A percentile compares a stretch with the other conserved stretches of the same genome.
Evolutionary conservation across 2,797 vertebrate genomes (phyloP).

Genomic region (Pseudochirops cupreus): DNA sequence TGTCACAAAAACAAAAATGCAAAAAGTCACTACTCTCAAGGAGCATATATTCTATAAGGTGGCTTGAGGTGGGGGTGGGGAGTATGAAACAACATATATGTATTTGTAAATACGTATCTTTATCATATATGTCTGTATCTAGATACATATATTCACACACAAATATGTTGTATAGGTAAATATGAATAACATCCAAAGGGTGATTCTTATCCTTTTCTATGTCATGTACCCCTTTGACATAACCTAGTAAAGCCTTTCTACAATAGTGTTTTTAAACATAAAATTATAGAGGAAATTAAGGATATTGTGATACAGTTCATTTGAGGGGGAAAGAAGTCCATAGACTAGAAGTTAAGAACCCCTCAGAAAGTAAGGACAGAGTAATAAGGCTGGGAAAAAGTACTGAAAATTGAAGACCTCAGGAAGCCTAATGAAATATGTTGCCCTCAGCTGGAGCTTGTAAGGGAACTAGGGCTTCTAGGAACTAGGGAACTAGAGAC

Average conservation of each 20-base stretch:
- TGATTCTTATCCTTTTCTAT: neutral
- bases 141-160: neutral
- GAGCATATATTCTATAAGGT: neutral
- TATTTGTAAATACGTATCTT: neutral
- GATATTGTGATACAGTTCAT: neutral
- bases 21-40: neutral
- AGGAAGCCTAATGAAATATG: neutral
- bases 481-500: no score
- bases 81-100: neutral
- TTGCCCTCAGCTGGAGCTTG: neutral
- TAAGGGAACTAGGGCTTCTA: neutral
- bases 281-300: neutral
- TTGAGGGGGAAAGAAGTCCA: neutral
- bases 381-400: neutral
- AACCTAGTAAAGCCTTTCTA: neutral
- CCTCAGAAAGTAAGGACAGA: neutral
- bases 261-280: neutral
- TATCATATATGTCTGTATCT: neutral
- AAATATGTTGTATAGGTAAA: neutral
- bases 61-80: rapidly evolving
- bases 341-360: neutral
- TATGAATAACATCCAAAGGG: neutral
- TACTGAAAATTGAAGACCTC: neutral
- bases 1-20: neutral
- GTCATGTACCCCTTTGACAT: neutral